phyloP scores from a whole-genome alignment of 2,888 invertebrate species.

The Nowickia ferox region DNA sequence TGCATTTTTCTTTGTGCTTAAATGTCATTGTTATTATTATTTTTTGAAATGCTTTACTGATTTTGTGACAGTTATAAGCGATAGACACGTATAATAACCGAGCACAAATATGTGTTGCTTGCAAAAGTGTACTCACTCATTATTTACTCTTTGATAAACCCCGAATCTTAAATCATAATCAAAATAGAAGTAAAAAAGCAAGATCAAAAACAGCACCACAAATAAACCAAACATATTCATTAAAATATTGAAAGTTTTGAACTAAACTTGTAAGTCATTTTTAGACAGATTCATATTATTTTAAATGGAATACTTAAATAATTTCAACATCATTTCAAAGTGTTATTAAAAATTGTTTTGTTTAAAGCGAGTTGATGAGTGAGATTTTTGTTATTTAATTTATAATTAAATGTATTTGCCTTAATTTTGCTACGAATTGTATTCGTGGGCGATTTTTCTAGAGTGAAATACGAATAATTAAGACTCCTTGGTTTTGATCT shows the following conservation, averaged over 20 bases:
- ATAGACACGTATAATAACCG: conserved; percentile 25
- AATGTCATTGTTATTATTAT: conserved; percentile 13
- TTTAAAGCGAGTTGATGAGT: neutral
- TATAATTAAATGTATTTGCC: neutral
- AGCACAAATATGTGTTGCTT: conserved; percentile 14
- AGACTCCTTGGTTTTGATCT: too few species aligned
- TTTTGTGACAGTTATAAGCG: conserved; percentile 66
- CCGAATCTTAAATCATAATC: neutral
- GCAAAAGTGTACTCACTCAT: neutral
- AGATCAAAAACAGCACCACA: neutral
- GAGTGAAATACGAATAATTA: too few species aligned
- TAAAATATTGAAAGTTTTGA: conserved; percentile 27
- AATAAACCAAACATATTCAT: neutral
- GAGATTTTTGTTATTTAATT: conserved; percentile 1
- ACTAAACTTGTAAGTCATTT: neutral
- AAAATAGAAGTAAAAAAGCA: conserved; percentile 8
- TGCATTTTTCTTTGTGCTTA: conserved; percentile 26
- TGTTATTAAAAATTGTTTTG: neutral
- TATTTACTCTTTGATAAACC: neutral
- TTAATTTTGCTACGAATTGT: too few species aligned
- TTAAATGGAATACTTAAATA: conserved; percentile 20
- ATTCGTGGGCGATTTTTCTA: too few species aligned
- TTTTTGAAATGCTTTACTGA: conserved; percentile 56
- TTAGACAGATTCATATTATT: neutral
- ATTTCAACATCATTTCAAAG: conserved; percentile 25